A percentile compares a stretch with the other conserved stretches of the same genome.
phyloP scores from a whole-genome alignment of 1,140 invertebrate species.

The Pachyrhynchus sulphureomaculatus region DNA sequence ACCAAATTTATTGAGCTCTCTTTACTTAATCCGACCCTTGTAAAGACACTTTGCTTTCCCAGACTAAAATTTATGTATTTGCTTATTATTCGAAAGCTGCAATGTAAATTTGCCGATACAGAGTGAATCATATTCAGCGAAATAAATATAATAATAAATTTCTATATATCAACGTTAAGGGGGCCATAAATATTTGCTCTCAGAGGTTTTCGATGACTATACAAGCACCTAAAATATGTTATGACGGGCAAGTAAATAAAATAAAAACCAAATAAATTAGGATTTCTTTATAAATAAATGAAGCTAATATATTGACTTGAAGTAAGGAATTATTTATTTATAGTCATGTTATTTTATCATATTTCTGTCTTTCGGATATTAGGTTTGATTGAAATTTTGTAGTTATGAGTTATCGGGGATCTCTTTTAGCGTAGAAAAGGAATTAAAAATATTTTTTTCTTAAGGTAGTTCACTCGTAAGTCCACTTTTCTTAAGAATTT shows the following conservation, averaged over 20 bases:
- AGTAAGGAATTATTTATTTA: too few relatives aligned
- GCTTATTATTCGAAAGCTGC: constrained; percentile 32
- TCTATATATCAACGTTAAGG: constrained; percentile 39
- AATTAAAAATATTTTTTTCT: too few relatives aligned
- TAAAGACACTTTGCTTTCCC: background rate
- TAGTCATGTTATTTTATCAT: too few relatives aligned
- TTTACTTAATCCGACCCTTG: background rate
- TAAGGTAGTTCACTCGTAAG: too few relatives aligned
- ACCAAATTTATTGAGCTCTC: too few relatives aligned
- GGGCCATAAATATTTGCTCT: background rate
- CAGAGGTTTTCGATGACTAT: background rate
- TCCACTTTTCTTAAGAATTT: too few relatives aligned
- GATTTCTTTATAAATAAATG: too few relatives aligned
- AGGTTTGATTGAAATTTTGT: too few relatives aligned
- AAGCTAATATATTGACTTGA: too few relatives aligned
- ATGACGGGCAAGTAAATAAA: background rate
- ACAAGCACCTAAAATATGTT: background rate
- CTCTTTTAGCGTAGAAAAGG: too few relatives aligned
- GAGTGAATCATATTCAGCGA: constrained; percentile 32
- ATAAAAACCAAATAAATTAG: background rate
- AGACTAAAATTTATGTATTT: constrained; percentile 32
- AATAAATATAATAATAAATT: constrained; percentile 44
- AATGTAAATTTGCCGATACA: constrained; percentile 30
- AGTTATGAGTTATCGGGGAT: too few relatives aligned
- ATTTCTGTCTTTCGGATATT: too few relatives aligned